Percentiles rank a stretch among this genome's conserved stretches.
phyloP scores from a whole-genome alignment of 2,797 vertebrate genomes.

The Rhinogobio ventralis region DNA sequence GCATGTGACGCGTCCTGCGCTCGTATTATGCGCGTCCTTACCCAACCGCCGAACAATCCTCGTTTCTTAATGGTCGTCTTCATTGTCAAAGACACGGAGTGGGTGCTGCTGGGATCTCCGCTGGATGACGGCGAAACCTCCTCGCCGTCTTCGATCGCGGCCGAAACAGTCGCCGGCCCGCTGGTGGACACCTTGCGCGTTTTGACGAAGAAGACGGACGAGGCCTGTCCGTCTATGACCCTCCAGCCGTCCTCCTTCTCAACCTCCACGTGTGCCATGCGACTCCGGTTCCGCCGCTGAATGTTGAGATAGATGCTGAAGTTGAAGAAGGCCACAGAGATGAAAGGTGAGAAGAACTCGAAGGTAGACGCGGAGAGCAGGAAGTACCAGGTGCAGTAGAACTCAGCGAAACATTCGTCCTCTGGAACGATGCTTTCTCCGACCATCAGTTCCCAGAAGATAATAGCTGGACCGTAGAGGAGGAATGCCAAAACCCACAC shows the following conservation, averaged over 20 bases:
- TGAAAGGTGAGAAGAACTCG: slow-evolving; percentile 96
- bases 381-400: slow-evolving; percentile 98
- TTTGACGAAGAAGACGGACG: slow-evolving; percentile 80
- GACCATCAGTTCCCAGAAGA: slow-evolving; percentile 90
- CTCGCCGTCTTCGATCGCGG: slow-evolving; percentile 76
- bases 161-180: slow-evolving; percentile 73
- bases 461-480: slow-evolving; percentile 93
- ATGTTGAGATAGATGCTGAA: slow-evolving; percentile 98
- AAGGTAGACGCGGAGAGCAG: slow-evolving; percentile 93
- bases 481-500: slow-evolving; percentile 95
- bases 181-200: slow-evolving; percentile 79
- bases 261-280: slow-evolving; percentile 71
- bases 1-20: slow-evolving; percentile 60
- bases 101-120: slow-evolving; percentile 69
- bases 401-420: slow-evolving; percentile 92
- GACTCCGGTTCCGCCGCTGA: slow-evolving; percentile 85
- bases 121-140: slow-evolving; percentile 72
- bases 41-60: slow-evolving; percentile 44
- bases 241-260: slow-evolving; percentile 61
- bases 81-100: slow-evolving; percentile 72
- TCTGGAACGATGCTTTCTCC: slow-evolving; percentile 86
- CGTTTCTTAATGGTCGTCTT: slow-evolving; percentile 64
- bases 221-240: slow-evolving; percentile 60
- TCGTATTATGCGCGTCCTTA: slow-evolving; percentile 47
- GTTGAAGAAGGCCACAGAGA: slow-evolving; percentile 96